These are phyloP conservation scores for Mesopsocus fuscifrons DNA, from an alignment of 2,888 invertebrate species.

Conservation along the genomic window DNA sequence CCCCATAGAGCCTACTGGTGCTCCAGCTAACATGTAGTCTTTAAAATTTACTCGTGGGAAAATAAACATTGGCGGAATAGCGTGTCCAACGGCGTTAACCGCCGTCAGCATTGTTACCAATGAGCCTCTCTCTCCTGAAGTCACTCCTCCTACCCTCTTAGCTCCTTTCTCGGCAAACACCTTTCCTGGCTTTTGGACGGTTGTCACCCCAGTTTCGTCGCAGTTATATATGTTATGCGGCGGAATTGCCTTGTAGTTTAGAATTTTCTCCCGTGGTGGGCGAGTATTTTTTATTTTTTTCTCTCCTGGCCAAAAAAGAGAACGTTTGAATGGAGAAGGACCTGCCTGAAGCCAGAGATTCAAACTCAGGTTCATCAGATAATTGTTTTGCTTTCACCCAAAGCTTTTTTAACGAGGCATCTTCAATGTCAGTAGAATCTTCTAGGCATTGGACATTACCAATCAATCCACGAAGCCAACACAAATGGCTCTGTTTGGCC, in stretches of 20 bases:
- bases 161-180: background rate
- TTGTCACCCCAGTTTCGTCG: background rate
- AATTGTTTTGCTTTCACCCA: too few species aligned
- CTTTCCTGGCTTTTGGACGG: background rate
- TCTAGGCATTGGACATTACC: too few species aligned
- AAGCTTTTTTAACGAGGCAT: too few species aligned
- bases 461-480: too few species aligned
- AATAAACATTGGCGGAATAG: slow-evolving; percentile 19
- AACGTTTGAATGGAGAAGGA: background rate
- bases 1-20: slow-evolving; percentile 20
- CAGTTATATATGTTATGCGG: too few species aligned
- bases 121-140: slow-evolving; percentile 12
- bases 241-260: too few species aligned
- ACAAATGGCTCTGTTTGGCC: too few species aligned
- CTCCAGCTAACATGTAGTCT: slow-evolving; percentile 16
- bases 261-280: background rate
- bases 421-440: too few species aligned
- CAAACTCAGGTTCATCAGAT: too few species aligned
- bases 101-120: slow-evolving; percentile 16
- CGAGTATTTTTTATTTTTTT: background rate
- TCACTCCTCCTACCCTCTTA: slow-evolving; percentile 4
- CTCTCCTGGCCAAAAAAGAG: background rate
- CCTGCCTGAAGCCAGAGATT: too few species aligned
- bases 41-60: slow-evolving; percentile 19
- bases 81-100: slow-evolving; percentile 16